Evolutionary conservation across 2,113 vertebrate genomes (phyloP).

Genomic region (Manacus vitellinus): DNA sequence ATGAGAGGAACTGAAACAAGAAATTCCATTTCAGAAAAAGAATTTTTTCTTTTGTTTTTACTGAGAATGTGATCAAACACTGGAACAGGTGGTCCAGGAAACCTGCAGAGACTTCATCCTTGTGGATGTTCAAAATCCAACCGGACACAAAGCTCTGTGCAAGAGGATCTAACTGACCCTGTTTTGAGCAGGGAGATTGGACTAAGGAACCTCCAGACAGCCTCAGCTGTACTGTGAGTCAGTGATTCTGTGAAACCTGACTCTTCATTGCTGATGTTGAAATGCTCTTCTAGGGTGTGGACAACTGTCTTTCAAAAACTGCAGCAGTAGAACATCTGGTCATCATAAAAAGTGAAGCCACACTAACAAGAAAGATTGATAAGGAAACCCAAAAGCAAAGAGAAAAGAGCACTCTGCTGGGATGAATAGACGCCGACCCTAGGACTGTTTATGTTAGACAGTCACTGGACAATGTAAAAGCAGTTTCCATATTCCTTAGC

Average conservation of each 20-base stretch:
- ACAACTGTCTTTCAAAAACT: neutral
- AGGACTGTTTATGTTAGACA: neutral
- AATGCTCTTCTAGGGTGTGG: neutral
- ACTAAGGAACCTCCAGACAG: neutral
- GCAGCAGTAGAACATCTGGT: neutral
- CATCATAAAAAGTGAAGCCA: neutral
- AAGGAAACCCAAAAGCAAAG: neutral
- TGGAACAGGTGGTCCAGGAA: neutral
- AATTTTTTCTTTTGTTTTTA: neutral
- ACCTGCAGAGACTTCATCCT: fast-evolving
- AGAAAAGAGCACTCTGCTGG: neutral
- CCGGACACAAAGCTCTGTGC: neutral
- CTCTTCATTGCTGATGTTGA: neutral
- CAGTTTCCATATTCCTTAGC: neutral
- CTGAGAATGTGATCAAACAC: neutral
- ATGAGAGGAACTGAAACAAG: neutral
- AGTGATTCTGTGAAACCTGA: neutral
- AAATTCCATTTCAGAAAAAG: neutral
- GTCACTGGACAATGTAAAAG: neutral
- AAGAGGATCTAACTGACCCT: neutral
- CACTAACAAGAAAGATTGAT: neutral
- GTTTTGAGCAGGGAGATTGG: neutral
- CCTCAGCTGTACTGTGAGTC: neutral
- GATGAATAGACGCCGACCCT: neutral
- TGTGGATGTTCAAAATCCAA: neutral